Conservation (phyloP, 2,888 invertebrate species). For the Serrognathus titanus region DNA sequence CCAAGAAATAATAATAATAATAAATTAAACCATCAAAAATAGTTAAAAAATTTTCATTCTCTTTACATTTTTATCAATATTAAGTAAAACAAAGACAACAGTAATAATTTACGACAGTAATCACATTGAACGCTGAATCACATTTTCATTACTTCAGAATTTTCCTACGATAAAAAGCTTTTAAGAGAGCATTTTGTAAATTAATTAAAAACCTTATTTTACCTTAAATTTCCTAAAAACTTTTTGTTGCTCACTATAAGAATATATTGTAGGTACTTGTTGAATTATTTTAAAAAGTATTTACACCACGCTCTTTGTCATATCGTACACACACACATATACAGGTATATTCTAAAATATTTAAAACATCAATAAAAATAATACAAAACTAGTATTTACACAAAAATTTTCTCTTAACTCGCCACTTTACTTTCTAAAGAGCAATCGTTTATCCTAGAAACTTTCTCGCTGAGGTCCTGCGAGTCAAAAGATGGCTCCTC, state of each 20-base stretch:
- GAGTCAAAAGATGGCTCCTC: not conserved
- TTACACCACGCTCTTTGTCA: not conserved
- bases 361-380: not conserved
- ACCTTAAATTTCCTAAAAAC: not conserved
- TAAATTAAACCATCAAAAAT: too few species aligned
- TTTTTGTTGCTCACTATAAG: not conserved
- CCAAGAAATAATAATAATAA: too few species aligned
- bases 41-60: too few species aligned
- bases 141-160: too few species aligned
- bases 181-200: not conserved
- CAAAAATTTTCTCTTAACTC: constrained; percentile 3
- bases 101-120: too few species aligned
- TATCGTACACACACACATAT: not conserved
- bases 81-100: too few species aligned
- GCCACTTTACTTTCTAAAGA: constrained; percentile 4
- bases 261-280: not conserved
- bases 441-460: not conserved
- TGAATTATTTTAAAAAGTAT: not conserved
- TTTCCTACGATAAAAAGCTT: too few species aligned
- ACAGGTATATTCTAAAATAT: not conserved
- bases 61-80: too few species aligned
- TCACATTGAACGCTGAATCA: too few species aligned
- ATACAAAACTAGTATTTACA: constrained; percentile 13
- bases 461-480: not conserved
- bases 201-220: not conserved